Conservation (phyloP, 2,797 vertebrate genomes). For the Lycodopsis pacificus region DNA sequence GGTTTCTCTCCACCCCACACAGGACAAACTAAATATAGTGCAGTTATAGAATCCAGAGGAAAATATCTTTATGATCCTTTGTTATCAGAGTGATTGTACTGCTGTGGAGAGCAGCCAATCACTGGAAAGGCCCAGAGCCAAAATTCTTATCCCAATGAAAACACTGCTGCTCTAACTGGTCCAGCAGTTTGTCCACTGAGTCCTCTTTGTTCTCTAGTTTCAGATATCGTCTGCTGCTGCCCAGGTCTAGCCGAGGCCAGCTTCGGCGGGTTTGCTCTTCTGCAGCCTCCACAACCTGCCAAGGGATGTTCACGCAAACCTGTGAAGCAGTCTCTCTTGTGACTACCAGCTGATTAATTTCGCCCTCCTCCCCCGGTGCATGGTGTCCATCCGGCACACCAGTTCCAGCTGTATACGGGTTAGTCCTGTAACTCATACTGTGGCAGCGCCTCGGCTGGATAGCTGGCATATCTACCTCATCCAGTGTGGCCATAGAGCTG, state of each 20-base stretch:
- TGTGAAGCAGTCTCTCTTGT: constrained; percentile 64
- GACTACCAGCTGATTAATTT: background rate
- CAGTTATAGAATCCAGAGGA: constrained; percentile 36
- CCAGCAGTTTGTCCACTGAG: constrained; percentile 85
- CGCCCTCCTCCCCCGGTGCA: background rate
- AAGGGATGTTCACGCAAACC: constrained; percentile 76
- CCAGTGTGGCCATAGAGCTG: constrained; percentile 77
- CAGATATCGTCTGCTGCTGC: constrained; percentile 84
- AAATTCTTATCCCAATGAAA: constrained; percentile 76
- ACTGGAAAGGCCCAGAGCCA: constrained; percentile 82
- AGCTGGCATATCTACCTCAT: constrained; percentile 53
- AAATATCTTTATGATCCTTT: background rate
- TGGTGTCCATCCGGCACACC: constrained; percentile 25
- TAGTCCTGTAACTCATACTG: constrained; percentile 78
- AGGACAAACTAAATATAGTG: constrained; percentile 23
- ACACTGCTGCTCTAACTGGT: constrained; percentile 79
- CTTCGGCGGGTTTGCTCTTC: constrained; percentile 87
- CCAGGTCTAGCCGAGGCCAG: constrained; percentile 91
- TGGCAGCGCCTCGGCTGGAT: constrained; percentile 68
- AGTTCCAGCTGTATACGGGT: constrained; percentile 40
- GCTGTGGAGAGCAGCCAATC: constrained; percentile 40
- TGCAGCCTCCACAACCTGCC: constrained; percentile 73
- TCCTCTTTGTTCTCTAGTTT: constrained; percentile 89
- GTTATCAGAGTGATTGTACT: constrained; percentile 16
- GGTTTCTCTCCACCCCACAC: constrained; percentile 4